A percentile compares a stretch with the other conserved stretches of the same genome.
These are phyloP conservation scores for Dascillus cervinus DNA, from an alignment of 2,888 invertebrate species.

Conservation along the genomic window DNA sequence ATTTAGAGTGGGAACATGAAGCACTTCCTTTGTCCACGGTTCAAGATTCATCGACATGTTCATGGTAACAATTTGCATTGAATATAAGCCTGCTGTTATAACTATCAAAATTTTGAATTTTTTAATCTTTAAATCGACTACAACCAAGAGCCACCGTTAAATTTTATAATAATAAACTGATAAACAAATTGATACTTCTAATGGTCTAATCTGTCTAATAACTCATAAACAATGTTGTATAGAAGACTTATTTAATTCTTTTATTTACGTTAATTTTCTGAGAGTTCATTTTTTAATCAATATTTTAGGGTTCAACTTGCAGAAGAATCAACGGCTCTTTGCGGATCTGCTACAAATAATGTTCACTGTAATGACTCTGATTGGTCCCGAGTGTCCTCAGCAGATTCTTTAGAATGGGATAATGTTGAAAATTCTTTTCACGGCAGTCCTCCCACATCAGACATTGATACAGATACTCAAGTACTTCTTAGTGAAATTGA, in stretches of 20 bases:
- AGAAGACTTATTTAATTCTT: no score
- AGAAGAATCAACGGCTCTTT: no score
- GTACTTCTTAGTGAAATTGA: conserved; percentile 60
- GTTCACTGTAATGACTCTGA: conserved; percentile 39
- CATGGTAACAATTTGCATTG: conserved; percentile 27
- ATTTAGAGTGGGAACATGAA: conserved; percentile 67
- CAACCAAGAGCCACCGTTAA: no score
- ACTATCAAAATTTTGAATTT: no score
- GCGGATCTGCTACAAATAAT: no score
- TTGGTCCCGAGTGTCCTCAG: conserved; percentile 57
- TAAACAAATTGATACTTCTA: neutral
- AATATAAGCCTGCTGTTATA: no score
- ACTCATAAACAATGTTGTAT: no score
- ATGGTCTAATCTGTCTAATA: no score
- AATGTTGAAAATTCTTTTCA: conserved; percentile 44
- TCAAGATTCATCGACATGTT: conserved; percentile 37
- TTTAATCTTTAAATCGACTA: no score
- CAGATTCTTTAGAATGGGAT: conserved; percentile 64
- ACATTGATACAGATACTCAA: conserved; percentile 57
- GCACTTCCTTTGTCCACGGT: conserved; percentile 37
- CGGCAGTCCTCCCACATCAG: conserved; percentile 40
- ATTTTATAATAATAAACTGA: no score
- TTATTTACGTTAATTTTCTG: neutral
- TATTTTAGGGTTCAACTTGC: no score
- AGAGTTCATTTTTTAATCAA: neutral